phyloP scores from a whole-genome alignment of 2,797 vertebrate genomes.

The Lepus townsendii region DNA sequence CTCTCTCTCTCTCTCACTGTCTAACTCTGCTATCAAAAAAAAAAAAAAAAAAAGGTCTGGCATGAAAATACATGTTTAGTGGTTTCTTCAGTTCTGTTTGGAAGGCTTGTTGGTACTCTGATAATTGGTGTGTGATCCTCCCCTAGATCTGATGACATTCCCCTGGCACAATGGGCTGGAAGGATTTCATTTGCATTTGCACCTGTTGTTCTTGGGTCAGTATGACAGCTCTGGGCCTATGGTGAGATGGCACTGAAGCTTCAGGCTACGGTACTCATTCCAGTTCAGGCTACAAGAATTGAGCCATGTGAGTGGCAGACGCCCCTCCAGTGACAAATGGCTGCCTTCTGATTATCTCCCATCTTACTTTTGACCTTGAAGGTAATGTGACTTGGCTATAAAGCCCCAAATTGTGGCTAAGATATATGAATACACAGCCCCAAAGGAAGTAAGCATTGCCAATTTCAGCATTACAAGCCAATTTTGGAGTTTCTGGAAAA shows the following conservation, averaged over 20 bases:
- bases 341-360: background rate
- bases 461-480: constrained; percentile 14
- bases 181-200: background rate
- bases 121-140: background rate
- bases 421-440: background rate
- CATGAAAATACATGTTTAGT: background rate
- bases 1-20: too few species aligned
- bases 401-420: background rate
- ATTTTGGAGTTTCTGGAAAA: constrained; percentile 28
- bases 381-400: background rate
- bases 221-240: background rate
- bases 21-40: too few species aligned
- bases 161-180: background rate
- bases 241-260: background rate
- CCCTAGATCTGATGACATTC: background rate
- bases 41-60: background rate
- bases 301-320: background rate
- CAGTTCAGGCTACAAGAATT: background rate
- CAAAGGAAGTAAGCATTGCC: constrained; percentile 11
- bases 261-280: fast-evolving
- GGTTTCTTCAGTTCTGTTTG: background rate
- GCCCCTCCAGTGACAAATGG: background rate
- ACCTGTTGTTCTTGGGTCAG: background rate
- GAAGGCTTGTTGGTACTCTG: background rate
- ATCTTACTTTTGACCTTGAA: constrained; percentile 31